Evolutionary conservation across 2,888 invertebrate genomes (phyloP), one percentile per base, ranked within the genome.

Genomic region (Lomographa bimaculata): DNA sequence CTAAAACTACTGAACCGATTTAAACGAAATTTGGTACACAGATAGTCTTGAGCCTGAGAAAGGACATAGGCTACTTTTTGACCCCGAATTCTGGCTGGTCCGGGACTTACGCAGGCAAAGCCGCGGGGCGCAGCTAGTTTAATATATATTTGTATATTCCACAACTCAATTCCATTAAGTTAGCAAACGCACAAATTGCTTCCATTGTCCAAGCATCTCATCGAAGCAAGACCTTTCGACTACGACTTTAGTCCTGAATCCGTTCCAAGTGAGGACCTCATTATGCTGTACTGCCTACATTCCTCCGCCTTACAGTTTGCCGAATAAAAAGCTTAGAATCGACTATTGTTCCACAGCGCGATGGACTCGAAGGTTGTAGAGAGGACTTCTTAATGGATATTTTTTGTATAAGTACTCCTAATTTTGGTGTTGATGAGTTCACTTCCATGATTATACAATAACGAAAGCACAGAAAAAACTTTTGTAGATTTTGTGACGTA

Each of bases 281-380:
- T 87, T 86, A 85, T 86, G 78, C 84, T 71, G 76, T 79, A 75
- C 82, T 65, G 74, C 71, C 86, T 87, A 87, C 86, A 87, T 87
- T 87, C 86, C 81, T 57, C 49, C 55, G 58, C 62, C 68, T 71
- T 79, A 79, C 76, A 67, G 76, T 65, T 71, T 60, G 65, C 59
- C 59, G 56, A 64, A 73, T 72, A 83, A 85, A 85, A 85, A 85
- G 72, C 65, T 59, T 57, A 60, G 61, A 67, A 71, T 66, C 57
- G 66, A 71, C 80, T 80, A 82, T 83, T 83, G 83, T 83, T 72
- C 61, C 56, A 50, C 50, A 36, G 37, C 33, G 44, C 27, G 47
- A 49, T 35, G 41, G 38, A 51, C 41, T 23, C 16, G 21, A 46
- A 7, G 21, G 50, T 48, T 23, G 59, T 69, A 48, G 46, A 47